Base-by-base conservation (phyloP, 2,113 vertebrate species). In the Suncus etruscus region DNA sequence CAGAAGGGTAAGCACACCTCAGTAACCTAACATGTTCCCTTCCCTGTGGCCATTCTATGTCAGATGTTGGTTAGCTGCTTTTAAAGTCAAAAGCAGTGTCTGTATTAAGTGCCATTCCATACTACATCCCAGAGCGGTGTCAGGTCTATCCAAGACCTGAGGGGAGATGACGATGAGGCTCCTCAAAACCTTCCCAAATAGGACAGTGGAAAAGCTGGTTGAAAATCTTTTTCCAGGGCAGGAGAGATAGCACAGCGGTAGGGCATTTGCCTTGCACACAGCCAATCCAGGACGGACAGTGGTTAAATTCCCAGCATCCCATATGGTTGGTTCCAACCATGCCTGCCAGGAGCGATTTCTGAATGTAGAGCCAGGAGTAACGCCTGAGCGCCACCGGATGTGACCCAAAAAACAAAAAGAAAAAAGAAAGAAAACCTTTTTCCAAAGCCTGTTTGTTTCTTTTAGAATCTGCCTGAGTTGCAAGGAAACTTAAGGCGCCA, bases 381-480 rank as follows among this genome's bases (percentile, higher is more conserved):
- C 39, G 3, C 39, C 39, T 39, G 39, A 39, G 39, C 39, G 39
- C 39, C 39, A 39, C 39, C 39, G 39, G 39, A 39, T 39, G 39
- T 39, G 39, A 39, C 39, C 39, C 39, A 39, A 39, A 39, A 39
- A 39, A 3, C 39, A 39, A 39, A 39, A 39, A 39, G 39, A 39
- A 39, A 39, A 39, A 39, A 39, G 39, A 39, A 39, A 39, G 50
- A 86, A 90, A 89, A 58, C 16, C 76, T 83, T 77, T 69, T 75
- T 66, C 69, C 68, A 75, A 24, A 0, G 1, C 32, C 75, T 75
- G 18, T 74, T 9, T 66, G 65, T 89, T 80, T 78, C 81, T 81
- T 29, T 81, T 92, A 89, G 85, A 80, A 86, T 76, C 91, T 90
- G 83, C 47, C 45, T 70, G 47, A 69, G 66, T 48, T 74, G 31